Percentiles rank a stretch among this genome's conserved stretches.
Conservation (phyloP, 2,797 vertebrate species). For the Sebastes paucispinis region DNA sequence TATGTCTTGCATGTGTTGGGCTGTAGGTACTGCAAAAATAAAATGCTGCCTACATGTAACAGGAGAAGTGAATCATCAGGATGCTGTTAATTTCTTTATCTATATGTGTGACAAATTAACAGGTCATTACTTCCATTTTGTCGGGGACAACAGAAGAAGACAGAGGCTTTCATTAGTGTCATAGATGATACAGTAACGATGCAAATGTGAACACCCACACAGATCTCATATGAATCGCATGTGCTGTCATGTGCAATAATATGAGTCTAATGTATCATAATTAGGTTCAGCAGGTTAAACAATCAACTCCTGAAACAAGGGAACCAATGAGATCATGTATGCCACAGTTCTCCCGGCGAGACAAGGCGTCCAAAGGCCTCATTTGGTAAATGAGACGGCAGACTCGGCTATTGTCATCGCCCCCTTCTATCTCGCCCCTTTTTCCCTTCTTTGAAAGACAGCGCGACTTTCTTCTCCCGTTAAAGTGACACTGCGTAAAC, state of each 20-base stretch:
- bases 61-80: neutral
- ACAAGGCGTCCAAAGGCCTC: slow-evolving; percentile 57
- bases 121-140: neutral
- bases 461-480: slow-evolving; percentile 8
- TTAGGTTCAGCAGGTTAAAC: slow-evolving; percentile 68
- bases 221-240: neutral
- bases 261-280: slow-evolving; percentile 56
- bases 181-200: neutral
- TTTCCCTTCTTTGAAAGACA: slow-evolving; percentile 23
- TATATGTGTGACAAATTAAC: neutral
- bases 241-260: slow-evolving; percentile 46
- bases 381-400: slow-evolving; percentile 66
- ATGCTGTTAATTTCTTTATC: neutral
- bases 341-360: slow-evolving; percentile 35
- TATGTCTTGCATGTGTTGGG: neutral
- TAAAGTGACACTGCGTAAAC: slow-evolving; percentile 27
- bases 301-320: slow-evolving; percentile 57
- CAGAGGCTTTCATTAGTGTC: slow-evolving; percentile 10
- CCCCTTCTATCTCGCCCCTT: neutral
- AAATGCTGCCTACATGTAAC: neutral
- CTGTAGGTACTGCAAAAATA: neutral
- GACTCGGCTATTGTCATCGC: slow-evolving; percentile 34
- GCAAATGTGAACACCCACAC: slow-evolving; percentile 2
- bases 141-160: neutral
- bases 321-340: slow-evolving; percentile 35